These are phyloP conservation scores for Etheostoma spectabile DNA, from an alignment of 2,113 vertebrate species.

Conservation along the genomic window DNA sequence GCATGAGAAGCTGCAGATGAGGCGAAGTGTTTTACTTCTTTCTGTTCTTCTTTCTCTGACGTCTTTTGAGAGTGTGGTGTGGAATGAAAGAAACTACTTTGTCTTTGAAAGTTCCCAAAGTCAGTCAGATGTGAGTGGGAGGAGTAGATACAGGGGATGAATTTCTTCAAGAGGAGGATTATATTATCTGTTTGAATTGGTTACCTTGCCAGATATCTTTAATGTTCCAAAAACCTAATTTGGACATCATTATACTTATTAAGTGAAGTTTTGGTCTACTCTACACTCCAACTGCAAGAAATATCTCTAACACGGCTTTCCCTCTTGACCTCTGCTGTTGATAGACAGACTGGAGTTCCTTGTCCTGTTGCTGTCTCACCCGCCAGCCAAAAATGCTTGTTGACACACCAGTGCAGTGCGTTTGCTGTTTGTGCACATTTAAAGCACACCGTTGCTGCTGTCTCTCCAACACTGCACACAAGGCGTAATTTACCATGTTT, in stretches of 20 bases:
- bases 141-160: constrained; percentile 26
- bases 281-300: background rate
- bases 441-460: background rate
- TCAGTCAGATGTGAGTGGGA: constrained; percentile 34
- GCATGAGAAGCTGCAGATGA: constrained; percentile 42
- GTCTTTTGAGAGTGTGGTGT: background rate
- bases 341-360: background rate
- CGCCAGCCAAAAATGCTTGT: constrained; percentile 1
- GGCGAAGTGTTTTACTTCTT: constrained; percentile 38
- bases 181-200: constrained; percentile 10
- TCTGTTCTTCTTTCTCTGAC: too few species aligned
- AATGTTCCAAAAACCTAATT: constrained; percentile 23
- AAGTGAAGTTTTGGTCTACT: background rate
- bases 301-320: background rate
- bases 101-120: constrained; percentile 41
- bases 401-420: constrained; percentile 15
- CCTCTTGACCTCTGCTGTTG: background rate
- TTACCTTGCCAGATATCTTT: constrained; percentile 22
- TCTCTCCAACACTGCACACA: background rate
- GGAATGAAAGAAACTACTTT: constrained; percentile 35
- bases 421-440: constrained; percentile 15
- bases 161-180: constrained; percentile 30
- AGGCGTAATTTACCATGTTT: background rate
- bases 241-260: constrained; percentile 1
- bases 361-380: background rate